These are phyloP conservation scores for Heterocephalus glaber DNA, from an alignment of 2,113 vertebrate species.

Conservation along the genomic window DNA sequence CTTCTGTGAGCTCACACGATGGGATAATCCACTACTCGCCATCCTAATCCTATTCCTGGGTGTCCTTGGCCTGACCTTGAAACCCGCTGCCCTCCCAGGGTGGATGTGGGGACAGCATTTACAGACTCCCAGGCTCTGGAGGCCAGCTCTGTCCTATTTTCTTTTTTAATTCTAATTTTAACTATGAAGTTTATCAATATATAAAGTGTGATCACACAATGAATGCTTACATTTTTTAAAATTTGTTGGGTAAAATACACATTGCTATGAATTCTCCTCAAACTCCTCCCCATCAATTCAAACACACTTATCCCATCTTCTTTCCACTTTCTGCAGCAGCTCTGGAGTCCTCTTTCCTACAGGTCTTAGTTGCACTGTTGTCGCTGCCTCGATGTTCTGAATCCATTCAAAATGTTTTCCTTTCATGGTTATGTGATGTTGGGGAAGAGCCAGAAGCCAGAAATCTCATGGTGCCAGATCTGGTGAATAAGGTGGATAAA, in stretches of 20 bases:
- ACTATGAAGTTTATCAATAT: not conserved
- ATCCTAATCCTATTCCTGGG: constrained; percentile 31
- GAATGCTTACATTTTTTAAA: not conserved
- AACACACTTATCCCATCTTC: not conserved
- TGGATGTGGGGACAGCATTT: too few species aligned
- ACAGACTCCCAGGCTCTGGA: not conserved
- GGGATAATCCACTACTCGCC: constrained; percentile 6
- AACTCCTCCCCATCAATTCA: not conserved
- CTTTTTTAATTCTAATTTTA: not conserved
- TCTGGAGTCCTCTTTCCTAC: not conserved
- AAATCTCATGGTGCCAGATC: rapidly evolving
- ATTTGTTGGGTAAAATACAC: not conserved
- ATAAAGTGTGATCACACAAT: not conserved
- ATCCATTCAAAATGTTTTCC: not conserved
- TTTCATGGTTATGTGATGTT: not conserved
- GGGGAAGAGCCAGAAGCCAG: not conserved
- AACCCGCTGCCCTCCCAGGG: not conserved
- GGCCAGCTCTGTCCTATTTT: not conserved
- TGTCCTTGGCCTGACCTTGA: not conserved
- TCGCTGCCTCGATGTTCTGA: not conserved
- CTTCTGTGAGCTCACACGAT: constrained; percentile 47
- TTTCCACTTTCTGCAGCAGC: not conserved
- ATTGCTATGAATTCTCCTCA: not conserved
- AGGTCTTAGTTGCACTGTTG: not conserved
- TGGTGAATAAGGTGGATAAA: not conserved